Percentiles rank a stretch among this genome's conserved stretches.
These are phyloP conservation scores for Atlantisia rogersi DNA, from an alignment of 2,113 vertebrate species.

Conservation along the genomic window DNA sequence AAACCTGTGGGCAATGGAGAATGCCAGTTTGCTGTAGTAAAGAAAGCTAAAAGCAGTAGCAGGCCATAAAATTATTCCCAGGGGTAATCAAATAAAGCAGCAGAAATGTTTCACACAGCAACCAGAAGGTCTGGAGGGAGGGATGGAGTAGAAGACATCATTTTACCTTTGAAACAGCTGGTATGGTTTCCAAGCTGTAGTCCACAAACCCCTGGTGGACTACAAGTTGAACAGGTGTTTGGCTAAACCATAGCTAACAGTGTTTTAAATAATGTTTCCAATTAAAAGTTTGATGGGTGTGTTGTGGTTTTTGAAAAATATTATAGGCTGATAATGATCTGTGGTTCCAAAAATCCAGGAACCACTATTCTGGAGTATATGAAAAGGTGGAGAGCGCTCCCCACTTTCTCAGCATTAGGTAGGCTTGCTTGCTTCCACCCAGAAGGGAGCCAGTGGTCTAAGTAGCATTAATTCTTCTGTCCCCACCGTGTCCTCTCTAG, in stretches of 20 bases:
- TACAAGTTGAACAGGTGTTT: neutral
- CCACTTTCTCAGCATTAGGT: neutral
- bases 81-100: neutral
- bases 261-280: slow-evolving; percentile 1
- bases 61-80: neutral
- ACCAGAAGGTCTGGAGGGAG: neutral
- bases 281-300: neutral
- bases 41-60: neutral
- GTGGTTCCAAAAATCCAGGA: neutral
- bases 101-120: neutral
- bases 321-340: neutral
- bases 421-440: neutral
- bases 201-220: neutral
- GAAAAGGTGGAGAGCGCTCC: neutral
- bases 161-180: slow-evolving; percentile 3
- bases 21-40: neutral
- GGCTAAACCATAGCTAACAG: neutral
- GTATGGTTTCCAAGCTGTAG: neutral
- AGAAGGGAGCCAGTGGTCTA: neutral
- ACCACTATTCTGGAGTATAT: neutral
- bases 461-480: neutral
- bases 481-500: rapidly evolving
- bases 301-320: neutral
- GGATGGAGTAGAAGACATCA: neutral
- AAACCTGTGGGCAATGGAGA: neutral